Percentiles rank a stretch among this genome's conserved stretches.
phyloP scores from a whole-genome alignment of 1,140 invertebrate species.

The Procambarus clarkii region DNA sequence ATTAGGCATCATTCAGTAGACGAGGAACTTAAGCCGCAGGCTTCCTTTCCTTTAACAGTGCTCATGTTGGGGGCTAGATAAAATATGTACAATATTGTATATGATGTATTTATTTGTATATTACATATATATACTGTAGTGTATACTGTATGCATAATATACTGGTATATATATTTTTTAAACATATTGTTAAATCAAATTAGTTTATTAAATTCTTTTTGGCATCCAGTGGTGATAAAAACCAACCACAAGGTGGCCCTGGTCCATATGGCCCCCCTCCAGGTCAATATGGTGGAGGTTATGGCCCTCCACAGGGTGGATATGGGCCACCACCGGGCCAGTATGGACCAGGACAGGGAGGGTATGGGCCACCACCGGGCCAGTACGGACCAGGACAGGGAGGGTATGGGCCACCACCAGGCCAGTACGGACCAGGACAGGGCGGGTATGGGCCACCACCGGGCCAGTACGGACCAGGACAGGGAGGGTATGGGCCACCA shows the following conservation, averaged over 20 bases:
- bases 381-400: slow-evolving; percentile 43
- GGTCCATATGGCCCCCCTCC: slow-evolving; percentile 50
- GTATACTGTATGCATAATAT: neutral
- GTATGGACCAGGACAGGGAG: slow-evolving; percentile 35
- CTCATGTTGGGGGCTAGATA: too few species aligned
- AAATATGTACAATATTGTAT: too few species aligned
- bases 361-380: slow-evolving; percentile 47
- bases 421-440: slow-evolving; percentile 46
- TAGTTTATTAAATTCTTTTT: neutral
- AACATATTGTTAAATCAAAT: neutral
- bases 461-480: slow-evolving; percentile 40
- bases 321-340: slow-evolving; percentile 6
- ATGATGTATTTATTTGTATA: too few species aligned
- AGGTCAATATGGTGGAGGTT: slow-evolving; percentile 52
- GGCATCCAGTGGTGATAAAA: slow-evolving; percentile 25
- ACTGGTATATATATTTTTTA: neutral
- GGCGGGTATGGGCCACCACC: slow-evolving; percentile 53
- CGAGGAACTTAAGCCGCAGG: too few species aligned
- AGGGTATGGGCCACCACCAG: slow-evolving; percentile 53
- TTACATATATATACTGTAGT: too few species aligned
- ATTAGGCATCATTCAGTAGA: too few species aligned
- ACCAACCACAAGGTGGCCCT: slow-evolving; percentile 22
- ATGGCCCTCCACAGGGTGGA: slow-evolving; percentile 7
- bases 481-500: slow-evolving; percentile 50
- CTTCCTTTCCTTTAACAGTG: too few species aligned